Conservation (phyloP, 2,797 vertebrate species). For the Trachops cirrhosus region DNA sequence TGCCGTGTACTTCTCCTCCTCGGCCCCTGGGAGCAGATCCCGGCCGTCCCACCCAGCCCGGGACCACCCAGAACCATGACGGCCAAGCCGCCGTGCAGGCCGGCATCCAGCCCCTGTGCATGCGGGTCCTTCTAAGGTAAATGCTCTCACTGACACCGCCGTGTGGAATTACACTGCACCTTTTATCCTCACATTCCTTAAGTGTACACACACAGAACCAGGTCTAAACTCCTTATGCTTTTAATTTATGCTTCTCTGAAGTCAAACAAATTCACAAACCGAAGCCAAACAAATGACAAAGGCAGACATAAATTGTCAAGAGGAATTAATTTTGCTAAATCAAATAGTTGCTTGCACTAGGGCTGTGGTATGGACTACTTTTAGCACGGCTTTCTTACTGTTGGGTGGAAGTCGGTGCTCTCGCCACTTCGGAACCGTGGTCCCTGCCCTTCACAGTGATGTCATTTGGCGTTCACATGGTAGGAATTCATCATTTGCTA, state of each 20-base stretch:
- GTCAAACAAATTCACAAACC: neutral
- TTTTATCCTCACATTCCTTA: neutral
- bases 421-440: neutral
- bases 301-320: neutral
- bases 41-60: too few species aligned
- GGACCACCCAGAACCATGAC: neutral
- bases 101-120: too few species aligned
- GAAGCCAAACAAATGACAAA: neutral
- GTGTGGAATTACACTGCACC: neutral
- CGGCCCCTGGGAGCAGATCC: neutral
- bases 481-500: constrained; percentile 10
- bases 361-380: accelerated
- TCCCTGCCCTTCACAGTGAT: neutral
- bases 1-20: too few species aligned
- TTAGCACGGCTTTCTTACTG: accelerated
- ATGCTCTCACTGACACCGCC: neutral
- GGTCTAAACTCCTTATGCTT: neutral
- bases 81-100: too few species aligned
- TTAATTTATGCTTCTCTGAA: neutral
- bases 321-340: neutral
- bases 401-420: neutral
- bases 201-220: neutral
- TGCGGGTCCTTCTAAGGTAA: neutral
- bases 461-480: neutral
- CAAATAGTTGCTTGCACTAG: neutral